Evolutionary conservation across 2,113 vertebrate genomes (phyloP), one percentile per base, ranked within the genome.

Genomic region (Chaetops frenatus): DNA sequence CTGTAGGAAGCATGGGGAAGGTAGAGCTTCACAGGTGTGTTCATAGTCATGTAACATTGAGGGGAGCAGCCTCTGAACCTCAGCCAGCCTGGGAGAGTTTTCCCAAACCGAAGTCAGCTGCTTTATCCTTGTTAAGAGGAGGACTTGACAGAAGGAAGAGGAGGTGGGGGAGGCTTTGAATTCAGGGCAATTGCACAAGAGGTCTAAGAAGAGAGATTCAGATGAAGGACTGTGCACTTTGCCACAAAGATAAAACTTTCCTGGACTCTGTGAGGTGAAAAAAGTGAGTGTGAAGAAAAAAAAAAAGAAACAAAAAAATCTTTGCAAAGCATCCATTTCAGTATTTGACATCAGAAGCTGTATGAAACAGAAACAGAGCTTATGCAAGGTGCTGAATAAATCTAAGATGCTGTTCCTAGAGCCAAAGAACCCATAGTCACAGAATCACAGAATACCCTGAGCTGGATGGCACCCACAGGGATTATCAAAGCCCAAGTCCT

Each of bases 401-500:
- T 40, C 31, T 42, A 31, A 71, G 15, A 17, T 60, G 44, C 36
- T 72, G 38, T 22, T 77, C 70, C 11, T 47, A 11, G 8, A 67
- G 33, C 36, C 40, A 79, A 72, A 78, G 53, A 79, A 56, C 33
- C 31, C 74, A 48, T 12, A 72, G 13, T 15, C 54, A 53, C 3
- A 35, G 53, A 53, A 60, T 53, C n/a, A 22, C 1, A 53, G 53
- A 67, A 47, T 35, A 60, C 47, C n/a, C 60, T 25, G 11, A 60
- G 11, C 12, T 66, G 45, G 11, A 45, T n/a, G 61, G 19, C 28
- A 51, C 23, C 38, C 24, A n/a, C 1, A 29, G 28, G 16, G 18
- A 51, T 18, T 77, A 45, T 2, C 1, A 0, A 51, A 58, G 33
- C 51, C 53, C 53, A 47, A 6, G 6, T n/a, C 24, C 38, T 40